phyloP scores from a whole-genome alignment of 2,113 vertebrate species.

The Myxocyprinus asiaticus region DNA sequence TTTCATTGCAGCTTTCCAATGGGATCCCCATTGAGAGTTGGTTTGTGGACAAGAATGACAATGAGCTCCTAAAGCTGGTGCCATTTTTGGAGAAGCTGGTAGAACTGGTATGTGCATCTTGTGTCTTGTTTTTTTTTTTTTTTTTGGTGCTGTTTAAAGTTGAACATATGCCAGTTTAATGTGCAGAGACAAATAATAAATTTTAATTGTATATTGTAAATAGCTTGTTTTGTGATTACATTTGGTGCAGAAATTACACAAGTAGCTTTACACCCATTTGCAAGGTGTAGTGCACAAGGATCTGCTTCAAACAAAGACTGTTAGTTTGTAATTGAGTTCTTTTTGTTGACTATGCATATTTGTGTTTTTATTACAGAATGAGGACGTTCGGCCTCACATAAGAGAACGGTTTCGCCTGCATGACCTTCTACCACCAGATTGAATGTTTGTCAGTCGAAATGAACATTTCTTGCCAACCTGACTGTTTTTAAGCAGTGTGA shows the following conservation, averaged over 20 bases:
- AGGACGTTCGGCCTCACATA: constrained; percentile 90
- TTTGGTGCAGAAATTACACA: too few relatives aligned
- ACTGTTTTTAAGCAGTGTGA: constrained; percentile 52
- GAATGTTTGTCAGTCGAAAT: constrained; percentile 53
- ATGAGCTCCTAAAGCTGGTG: constrained; percentile 96
- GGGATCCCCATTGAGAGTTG: constrained; percentile 99
- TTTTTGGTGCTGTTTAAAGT: constrained; percentile 1
- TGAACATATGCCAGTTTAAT: not conserved
- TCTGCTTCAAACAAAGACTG: not conserved
- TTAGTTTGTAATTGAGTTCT: not conserved
- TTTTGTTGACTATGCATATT: not conserved
- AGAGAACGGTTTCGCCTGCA: constrained; percentile 91
- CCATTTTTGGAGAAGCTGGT: constrained; percentile 99
- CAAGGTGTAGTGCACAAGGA: not conserved
- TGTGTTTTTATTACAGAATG: constrained; percentile 72
- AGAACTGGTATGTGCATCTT: constrained; percentile 84
- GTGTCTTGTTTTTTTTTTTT: not conserved
- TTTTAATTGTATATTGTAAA: too few relatives aligned
- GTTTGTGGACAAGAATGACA: constrained; percentile 99
- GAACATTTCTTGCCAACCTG: constrained; percentile 17
- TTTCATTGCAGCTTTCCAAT: constrained; percentile 87
- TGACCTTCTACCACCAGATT: constrained; percentile 88
- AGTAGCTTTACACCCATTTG: not conserved
- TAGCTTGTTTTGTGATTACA: too few relatives aligned
- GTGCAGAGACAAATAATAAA: too few relatives aligned